A percentile compares a stretch with the other conserved stretches of the same genome.
These are phyloP conservation scores for Calephelis nemesis DNA, from an alignment of 1,140 invertebrate species.

Conservation along the genomic window DNA sequence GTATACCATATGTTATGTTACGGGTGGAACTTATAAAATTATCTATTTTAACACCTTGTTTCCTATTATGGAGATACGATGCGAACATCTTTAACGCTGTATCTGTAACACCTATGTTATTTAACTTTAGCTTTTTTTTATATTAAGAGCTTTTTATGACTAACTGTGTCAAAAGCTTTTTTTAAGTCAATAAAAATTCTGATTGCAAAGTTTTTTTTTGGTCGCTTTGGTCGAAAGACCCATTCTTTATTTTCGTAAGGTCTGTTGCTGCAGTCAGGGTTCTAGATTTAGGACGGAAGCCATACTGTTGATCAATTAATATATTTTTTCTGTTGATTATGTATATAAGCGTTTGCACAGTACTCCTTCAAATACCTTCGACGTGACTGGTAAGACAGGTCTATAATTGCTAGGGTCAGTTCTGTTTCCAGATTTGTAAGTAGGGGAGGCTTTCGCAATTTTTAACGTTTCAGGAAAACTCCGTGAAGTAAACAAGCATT, in stretches of 20 bases:
- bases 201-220: constrained; percentile 20
- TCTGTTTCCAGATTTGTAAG: constrained; percentile 14
- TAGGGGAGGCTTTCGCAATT: constrained; percentile 10
- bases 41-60: constrained; percentile 22
- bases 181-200: constrained; percentile 27
- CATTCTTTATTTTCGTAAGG: too few species aligned
- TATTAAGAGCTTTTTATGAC: constrained; percentile 22
- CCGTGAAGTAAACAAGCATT: constrained; percentile 9
- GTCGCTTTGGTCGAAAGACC: constrained; percentile 22
- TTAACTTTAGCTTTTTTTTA: constrained; percentile 22
- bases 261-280: too few species aligned
- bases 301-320: too few species aligned
- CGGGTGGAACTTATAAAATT: neutral
- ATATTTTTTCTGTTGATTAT: too few species aligned
- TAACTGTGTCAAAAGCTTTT: constrained; percentile 27
- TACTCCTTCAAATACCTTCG: too few species aligned
- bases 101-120: constrained; percentile 21
- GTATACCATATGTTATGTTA: neutral
- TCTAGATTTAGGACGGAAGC: too few species aligned
- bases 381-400: neutral
- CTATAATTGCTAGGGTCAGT: constrained; percentile 19
- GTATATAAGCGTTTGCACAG: too few species aligned
- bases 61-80: constrained; percentile 22
- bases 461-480: constrained; percentile 13
- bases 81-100: constrained; percentile 19